Conservation (phyloP, 2,888 invertebrate species). For the Sesamia inferens region DNA sequence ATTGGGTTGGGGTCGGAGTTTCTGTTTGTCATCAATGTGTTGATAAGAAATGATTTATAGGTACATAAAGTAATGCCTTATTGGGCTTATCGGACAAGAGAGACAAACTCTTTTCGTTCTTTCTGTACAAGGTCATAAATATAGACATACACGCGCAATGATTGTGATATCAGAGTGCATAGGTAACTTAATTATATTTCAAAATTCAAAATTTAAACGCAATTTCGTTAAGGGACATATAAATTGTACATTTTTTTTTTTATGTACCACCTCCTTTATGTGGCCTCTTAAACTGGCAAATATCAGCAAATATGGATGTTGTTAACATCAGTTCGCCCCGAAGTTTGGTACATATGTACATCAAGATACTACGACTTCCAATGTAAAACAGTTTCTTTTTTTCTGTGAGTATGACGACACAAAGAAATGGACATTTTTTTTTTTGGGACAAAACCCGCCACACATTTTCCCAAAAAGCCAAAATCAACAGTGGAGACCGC, state of each 20-base stretch:
- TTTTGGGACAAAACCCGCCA: too few relatives aligned
- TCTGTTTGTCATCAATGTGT: constrained; percentile 4
- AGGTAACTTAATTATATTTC: constrained; percentile 6
- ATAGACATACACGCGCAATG: background rate
- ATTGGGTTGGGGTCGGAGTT: background rate
- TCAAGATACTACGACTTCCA: background rate
- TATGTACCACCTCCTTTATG: too few relatives aligned
- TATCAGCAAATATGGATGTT: background rate
- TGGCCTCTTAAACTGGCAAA: background rate
- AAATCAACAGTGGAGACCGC: too few relatives aligned
- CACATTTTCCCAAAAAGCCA: too few relatives aligned
- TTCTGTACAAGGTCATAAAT: background rate
- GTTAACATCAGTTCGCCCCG: background rate
- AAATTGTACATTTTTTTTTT: too few relatives aligned
- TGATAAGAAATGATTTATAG: background rate
- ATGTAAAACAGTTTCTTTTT: background rate
- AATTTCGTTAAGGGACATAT: background rate
- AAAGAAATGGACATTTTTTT: too few relatives aligned
- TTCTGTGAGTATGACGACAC: background rate
- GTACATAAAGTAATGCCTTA: background rate
- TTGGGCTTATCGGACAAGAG: too few relatives aligned
- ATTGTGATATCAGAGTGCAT: background rate
- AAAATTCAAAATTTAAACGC: constrained; percentile 4
- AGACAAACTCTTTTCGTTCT: background rate
- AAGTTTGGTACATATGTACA: background rate